These are phyloP conservation scores for Poliocrania exsul DNA, from an alignment of 2,797 vertebrate genomes.

Conservation along the genomic window DNA sequence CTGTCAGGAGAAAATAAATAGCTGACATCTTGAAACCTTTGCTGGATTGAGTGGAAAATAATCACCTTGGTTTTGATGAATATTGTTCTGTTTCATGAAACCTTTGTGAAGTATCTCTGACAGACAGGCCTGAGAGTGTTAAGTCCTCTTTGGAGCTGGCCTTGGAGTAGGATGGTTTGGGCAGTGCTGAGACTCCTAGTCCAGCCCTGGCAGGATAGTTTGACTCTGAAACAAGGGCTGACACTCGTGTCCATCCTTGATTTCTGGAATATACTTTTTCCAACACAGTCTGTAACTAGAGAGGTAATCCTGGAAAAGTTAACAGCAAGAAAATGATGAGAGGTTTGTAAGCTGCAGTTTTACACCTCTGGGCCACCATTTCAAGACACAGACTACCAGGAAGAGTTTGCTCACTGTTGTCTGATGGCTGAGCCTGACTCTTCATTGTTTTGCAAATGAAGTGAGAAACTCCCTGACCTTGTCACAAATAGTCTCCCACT, in stretches of 20 bases:
- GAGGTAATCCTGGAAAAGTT: neutral
- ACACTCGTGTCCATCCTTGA: neutral
- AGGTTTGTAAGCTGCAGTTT: neutral
- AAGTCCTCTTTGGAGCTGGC: neutral
- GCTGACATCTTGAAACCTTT: neutral
- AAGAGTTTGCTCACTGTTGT: neutral
- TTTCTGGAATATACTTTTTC: neutral
- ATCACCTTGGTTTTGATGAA: neutral
- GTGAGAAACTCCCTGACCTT: neutral
- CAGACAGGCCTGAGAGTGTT: neutral
- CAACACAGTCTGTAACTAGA: neutral
- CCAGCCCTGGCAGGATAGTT: neutral
- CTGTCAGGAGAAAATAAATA: neutral
- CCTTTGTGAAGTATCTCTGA: neutral
- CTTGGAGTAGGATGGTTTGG: neutral
- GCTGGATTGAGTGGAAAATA: neutral
- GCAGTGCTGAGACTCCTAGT: neutral
- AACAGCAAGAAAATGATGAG: neutral
- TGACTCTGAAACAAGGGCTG: neutral
- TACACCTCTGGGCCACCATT: neutral
- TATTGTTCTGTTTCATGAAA: neutral
- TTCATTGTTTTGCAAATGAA: neutral
- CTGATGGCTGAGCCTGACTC: neutral
- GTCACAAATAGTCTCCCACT: neutral
- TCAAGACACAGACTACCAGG: neutral